phyloP scores from a whole-genome alignment of 2,797 vertebrate genomes.

The Pipistrellus pipistrellus region DNA sequence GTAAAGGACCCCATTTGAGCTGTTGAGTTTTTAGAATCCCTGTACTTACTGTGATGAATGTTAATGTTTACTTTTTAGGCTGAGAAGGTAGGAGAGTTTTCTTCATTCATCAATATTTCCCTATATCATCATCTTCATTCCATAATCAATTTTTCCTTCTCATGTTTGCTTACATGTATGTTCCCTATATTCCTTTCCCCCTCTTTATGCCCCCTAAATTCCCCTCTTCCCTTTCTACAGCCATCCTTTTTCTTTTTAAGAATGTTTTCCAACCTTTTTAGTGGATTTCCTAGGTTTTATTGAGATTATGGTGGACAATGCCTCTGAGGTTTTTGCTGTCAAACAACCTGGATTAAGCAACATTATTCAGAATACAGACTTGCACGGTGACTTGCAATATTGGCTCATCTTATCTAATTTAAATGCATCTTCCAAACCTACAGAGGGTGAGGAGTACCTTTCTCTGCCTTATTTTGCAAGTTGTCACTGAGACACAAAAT shows the following conservation, averaged over 20 bases:
- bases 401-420: neutral
- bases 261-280: neutral
- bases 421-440: conserved; percentile 11
- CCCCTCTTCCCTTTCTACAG: neutral
- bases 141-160: neutral
- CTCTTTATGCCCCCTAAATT: neutral
- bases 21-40: neutral
- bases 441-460: neutral
- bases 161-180: neutral
- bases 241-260: conserved; percentile 8
- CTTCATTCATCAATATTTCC: neutral
- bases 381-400: neutral
- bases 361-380: neutral
- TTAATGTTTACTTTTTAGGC: neutral
- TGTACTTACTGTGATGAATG: neutral
- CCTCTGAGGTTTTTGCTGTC: neutral
- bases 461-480: neutral
- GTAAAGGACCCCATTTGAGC: neutral
- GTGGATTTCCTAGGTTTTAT: neutral
- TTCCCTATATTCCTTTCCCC: neutral
- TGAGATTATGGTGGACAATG: neutral
- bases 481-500: neutral
- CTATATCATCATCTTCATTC: neutral
- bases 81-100: neutral
- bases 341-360: conserved; percentile 26